Percentiles rank a stretch among this genome's conserved stretches.
Conservation (phyloP, 2,888 invertebrate species). For the Sesamia inferens region DNA sequence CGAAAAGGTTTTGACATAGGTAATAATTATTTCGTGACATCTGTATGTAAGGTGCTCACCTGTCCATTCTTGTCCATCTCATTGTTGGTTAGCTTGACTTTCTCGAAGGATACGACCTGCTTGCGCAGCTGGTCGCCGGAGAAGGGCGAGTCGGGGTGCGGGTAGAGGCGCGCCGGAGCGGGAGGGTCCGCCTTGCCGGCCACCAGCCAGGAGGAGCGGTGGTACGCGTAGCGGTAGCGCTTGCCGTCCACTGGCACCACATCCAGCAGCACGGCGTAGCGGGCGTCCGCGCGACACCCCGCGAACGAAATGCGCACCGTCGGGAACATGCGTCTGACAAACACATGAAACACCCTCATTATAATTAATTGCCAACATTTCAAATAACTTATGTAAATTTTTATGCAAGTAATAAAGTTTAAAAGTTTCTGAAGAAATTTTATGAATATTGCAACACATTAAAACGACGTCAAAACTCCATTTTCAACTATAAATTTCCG, state of each 20-base stretch:
- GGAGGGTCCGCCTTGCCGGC: constrained; percentile 99
- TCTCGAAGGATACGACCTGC: constrained; percentile 99
- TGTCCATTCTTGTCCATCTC: constrained; percentile 99
- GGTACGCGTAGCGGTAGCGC: constrained; percentile 99
- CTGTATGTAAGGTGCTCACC: constrained; percentile 84
- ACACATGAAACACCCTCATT: constrained; percentile 28
- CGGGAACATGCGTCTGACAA: constrained; percentile 98
- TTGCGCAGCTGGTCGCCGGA: constrained; percentile 98
- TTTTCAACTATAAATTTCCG: constrained; percentile 75
- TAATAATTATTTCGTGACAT: constrained; percentile 49
- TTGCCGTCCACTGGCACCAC: constrained; percentile 99
- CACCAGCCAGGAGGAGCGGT: constrained; percentile 99
- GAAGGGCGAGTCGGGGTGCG: constrained; percentile 99
- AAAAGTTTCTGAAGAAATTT: constrained; percentile 53
- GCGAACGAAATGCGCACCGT: constrained; percentile 98
- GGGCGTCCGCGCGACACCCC: constrained; percentile 94
- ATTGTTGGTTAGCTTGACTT: constrained; percentile 99
- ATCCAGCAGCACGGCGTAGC: constrained; percentile 98
- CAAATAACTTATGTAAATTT: constrained; percentile 21
- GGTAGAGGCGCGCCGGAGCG: constrained; percentile 97
- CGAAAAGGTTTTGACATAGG: constrained; percentile 53
- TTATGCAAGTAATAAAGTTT: constrained; percentile 47
- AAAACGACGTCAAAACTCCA: constrained; percentile 74
- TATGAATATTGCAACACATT: constrained; percentile 73
- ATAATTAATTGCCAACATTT: constrained; percentile 31